Evolutionary conservation across 2,797 vertebrate species (phyloP).

Genomic region (Erethizon dorsatum): DNA sequence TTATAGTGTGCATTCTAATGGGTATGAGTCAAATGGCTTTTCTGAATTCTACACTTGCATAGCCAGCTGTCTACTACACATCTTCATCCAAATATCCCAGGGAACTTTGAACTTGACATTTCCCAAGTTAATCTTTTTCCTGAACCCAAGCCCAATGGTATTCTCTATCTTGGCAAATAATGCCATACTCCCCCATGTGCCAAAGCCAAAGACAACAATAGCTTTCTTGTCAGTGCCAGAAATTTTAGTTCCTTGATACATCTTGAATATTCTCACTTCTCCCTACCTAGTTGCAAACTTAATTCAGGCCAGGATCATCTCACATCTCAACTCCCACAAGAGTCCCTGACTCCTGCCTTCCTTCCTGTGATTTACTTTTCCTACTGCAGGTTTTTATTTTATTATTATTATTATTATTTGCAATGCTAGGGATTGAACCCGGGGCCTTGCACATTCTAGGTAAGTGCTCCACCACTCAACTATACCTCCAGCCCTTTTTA

Average conservation of each 20-base stretch:
- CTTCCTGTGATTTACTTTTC: not conserved
- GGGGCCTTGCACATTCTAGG: not conserved
- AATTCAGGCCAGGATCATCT: not conserved
- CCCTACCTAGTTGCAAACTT: not conserved
- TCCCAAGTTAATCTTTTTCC: not conserved
- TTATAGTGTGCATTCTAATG: not conserved
- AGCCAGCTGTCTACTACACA: not conserved
- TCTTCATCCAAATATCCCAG: not conserved
- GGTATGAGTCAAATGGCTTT: not conserved
- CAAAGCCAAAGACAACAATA: not conserved
- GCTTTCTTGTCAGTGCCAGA: not conserved
- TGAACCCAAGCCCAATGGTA: not conserved
- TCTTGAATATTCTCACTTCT: not conserved
- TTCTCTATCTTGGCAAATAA: not conserved
- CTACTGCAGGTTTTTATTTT: not conserved
- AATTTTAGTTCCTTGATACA: not conserved
- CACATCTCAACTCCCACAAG: not conserved
- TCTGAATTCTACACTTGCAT: not conserved
- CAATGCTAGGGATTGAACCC: not conserved
- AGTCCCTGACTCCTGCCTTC: not conserved
- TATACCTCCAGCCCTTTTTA: not conserved
- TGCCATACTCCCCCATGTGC: not conserved
- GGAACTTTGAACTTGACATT: not conserved
- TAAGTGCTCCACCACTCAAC: not conserved
- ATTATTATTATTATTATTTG: not conserved